Evolutionary conservation across 2,888 invertebrate species (phyloP).

Genomic region (Yponomeuta cagnagella): DNA sequence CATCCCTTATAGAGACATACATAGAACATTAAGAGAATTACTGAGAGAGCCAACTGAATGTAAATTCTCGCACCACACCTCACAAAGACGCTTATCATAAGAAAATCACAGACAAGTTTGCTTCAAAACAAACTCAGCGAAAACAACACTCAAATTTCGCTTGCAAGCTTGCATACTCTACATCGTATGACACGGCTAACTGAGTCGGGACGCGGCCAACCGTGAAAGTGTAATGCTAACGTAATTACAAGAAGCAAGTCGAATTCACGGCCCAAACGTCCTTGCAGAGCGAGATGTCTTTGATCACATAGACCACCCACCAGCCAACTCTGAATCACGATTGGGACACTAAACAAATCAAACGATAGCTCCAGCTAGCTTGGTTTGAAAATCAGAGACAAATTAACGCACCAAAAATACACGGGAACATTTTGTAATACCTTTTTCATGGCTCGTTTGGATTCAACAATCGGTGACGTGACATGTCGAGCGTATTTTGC

Average conservation of each 20-base stretch:
- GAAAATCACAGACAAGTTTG: no score
- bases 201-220: slow-evolving; percentile 18
- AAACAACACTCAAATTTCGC: no score
- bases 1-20: no score
- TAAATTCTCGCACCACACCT: no score
- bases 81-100: no score
- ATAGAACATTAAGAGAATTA: no score
- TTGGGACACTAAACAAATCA: neutral
- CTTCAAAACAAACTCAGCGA: no score
- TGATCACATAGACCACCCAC: slow-evolving; percentile 23
- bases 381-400: slow-evolving; percentile 27
- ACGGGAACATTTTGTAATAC: neutral
- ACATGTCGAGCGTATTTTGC: neutral
- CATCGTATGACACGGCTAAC: slow-evolving; percentile 8
- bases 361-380: slow-evolving; percentile 6
- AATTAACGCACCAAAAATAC: slow-evolving; percentile 23
- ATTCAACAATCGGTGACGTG: slow-evolving; percentile 1
- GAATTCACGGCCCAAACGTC: slow-evolving; percentile 22
- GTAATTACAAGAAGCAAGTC: slow-evolving; percentile 26
- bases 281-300: slow-evolving; percentile 24
- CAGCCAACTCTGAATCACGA: slow-evolving; percentile 12
- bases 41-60: no score
- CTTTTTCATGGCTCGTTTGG: neutral
- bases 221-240: slow-evolving; percentile 28
- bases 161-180: no score